Conservation (phyloP, 1,140 invertebrate genomes). For the Danaus melanippus region DNA sequence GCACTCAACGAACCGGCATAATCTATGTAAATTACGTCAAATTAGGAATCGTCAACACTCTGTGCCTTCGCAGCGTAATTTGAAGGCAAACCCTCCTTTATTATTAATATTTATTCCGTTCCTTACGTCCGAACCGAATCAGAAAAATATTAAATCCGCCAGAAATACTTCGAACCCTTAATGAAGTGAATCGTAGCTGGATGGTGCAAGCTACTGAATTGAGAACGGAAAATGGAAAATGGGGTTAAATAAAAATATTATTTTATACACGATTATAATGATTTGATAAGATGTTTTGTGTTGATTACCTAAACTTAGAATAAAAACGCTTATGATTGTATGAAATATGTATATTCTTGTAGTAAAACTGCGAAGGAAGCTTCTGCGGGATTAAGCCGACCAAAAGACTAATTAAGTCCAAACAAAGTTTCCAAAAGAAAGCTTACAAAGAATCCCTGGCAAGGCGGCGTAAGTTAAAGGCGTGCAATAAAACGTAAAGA, state of each 20-base stretch:
- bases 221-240: no score
- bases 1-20: conserved; percentile 69
- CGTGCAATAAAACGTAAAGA: conserved; percentile 17
- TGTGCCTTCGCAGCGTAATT: conserved; percentile 53
- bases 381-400: no score
- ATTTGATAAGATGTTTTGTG: no score
- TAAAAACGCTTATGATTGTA: no score
- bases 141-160: conserved; percentile 40
- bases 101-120: conserved; percentile 71
- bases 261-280: no score
- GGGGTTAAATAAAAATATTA: no score
- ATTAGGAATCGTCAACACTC: conserved; percentile 69
- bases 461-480: conserved; percentile 14
- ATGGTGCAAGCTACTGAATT: no score
- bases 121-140: conserved; percentile 51
- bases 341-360: no score
- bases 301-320: no score
- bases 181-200: conserved; percentile 41
- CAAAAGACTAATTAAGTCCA: conserved; percentile 6
- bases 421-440: conserved; percentile 13
- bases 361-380: no score
- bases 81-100: conserved; percentile 67
- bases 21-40: conserved; percentile 71
- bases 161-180: conserved; percentile 49
- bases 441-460: conserved; percentile 11